phyloP scores from a whole-genome alignment of 2,797 vertebrate genomes.

The Rhinella marina region DNA sequence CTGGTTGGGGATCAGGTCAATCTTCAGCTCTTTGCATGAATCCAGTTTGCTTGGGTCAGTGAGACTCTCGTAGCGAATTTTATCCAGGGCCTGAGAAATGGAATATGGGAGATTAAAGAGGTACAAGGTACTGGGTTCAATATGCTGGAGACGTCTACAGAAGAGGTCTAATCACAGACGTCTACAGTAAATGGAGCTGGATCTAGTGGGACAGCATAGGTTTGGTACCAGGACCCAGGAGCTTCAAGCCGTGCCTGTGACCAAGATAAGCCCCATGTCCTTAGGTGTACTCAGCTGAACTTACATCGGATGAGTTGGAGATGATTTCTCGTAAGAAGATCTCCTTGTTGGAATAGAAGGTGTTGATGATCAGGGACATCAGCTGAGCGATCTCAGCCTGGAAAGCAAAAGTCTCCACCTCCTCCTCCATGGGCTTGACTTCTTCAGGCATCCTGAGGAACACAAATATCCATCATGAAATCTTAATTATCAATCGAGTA shows the following conservation, averaged over 20 bases:
- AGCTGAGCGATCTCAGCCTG: conserved; percentile 80
- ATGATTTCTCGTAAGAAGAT: conserved; percentile 78
- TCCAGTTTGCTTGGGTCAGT: conserved; percentile 75
- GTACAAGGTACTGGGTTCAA: neutral
- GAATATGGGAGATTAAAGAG: neutral
- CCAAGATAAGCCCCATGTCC: neutral
- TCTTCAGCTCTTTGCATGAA: conserved; percentile 74
- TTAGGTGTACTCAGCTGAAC: neutral
- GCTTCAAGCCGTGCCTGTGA: neutral
- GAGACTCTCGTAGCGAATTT: conserved; percentile 76
- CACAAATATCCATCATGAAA: neutral
- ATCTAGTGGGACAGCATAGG: neutral
- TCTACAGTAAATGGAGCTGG: too few species aligned
- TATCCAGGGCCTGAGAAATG: conserved; percentile 68
- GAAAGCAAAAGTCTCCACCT: conserved; percentile 75
- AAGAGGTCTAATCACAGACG: neutral
- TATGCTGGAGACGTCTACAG: neutral
- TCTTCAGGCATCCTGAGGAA: conserved; percentile 70
- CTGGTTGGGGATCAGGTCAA: conserved; percentile 70
- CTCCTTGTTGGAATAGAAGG: conserved; percentile 80
- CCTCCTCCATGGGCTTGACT: conserved; percentile 71
- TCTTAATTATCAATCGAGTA: neutral
- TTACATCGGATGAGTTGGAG: conserved; percentile 78
- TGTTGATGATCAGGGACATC: conserved; percentile 76
- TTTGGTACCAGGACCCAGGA: neutral